Conservation (phyloP, 2,888 invertebrate genomes). For the Diploptera punctata region DNA sequence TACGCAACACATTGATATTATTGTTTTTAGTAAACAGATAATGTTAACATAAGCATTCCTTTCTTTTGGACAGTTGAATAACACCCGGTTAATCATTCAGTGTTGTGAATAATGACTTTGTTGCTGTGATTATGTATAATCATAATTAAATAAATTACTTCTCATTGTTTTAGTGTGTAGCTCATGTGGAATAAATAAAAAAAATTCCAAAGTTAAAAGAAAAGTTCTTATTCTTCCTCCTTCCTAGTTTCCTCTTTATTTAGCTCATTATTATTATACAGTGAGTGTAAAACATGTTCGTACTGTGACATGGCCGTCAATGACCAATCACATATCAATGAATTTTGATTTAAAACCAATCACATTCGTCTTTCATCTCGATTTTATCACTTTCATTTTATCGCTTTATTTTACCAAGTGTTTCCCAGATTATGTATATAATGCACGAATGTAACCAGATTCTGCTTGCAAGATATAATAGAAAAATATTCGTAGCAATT, state of each 20-base stretch:
- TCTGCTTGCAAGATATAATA: too few relatives aligned
- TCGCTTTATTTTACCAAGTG: too few relatives aligned
- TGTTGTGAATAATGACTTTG: conserved; percentile 59
- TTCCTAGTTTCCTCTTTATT: neutral
- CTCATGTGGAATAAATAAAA: conserved; percentile 42
- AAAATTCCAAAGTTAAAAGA: conserved; percentile 37
- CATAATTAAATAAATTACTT: conserved; percentile 41
- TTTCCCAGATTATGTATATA: too few relatives aligned
- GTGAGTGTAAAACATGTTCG: too few relatives aligned
- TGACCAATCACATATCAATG: too few relatives aligned
- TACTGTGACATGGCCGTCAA: too few relatives aligned
- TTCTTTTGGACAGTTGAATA: neutral
- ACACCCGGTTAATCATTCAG: conserved; percentile 47
- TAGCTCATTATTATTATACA: too few relatives aligned
- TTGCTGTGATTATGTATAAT: conserved; percentile 55
- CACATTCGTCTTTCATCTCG: too few relatives aligned
- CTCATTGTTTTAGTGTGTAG: conserved; percentile 45
- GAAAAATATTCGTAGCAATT: too few relatives aligned
- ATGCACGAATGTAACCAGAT: too few relatives aligned
- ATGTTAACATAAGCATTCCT: neutral
- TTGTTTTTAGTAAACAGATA: neutral
- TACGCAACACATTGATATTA: neutral
- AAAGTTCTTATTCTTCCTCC: neutral
- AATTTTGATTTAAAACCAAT: too few relatives aligned
- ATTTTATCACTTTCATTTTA: too few relatives aligned